Conservation (phyloP, 2,888 invertebrate species). For the Sericinus montela region DNA sequence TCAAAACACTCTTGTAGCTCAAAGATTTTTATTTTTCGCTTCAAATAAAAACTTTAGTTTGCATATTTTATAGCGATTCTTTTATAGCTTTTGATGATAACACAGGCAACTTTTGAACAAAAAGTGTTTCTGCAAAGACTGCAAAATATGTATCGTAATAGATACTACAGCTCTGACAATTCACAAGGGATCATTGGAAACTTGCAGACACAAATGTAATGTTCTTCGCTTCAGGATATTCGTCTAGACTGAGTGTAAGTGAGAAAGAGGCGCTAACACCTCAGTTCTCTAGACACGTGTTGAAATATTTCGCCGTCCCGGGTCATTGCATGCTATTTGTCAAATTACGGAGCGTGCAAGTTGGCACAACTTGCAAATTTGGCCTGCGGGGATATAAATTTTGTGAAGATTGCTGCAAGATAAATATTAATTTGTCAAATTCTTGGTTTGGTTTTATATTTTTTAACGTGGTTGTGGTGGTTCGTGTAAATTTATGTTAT, state of each 20-base stretch:
- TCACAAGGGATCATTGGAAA: not conserved
- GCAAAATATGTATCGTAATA: not conserved
- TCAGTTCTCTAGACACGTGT: constrained; percentile 31
- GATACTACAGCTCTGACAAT: not conserved
- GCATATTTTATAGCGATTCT: no score
- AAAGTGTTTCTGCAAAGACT: not conserved
- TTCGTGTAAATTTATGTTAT: no score
- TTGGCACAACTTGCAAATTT: constrained; percentile 26
- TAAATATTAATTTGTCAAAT: constrained; percentile 16
- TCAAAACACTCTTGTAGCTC: no score
- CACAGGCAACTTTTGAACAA: no score
- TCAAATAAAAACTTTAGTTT: no score
- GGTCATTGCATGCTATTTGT: constrained; percentile 37
- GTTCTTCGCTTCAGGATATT: constrained; percentile 39
- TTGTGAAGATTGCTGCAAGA: constrained; percentile 8
- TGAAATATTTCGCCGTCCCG: constrained; percentile 29
- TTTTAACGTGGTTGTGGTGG: no score
- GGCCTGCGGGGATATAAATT: constrained; percentile 11
- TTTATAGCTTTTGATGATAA: no score
- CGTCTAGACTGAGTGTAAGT: constrained; percentile 48
- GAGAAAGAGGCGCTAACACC: constrained; percentile 32
- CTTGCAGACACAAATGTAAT: constrained; percentile 14
- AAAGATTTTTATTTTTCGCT: no score
- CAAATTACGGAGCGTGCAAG: constrained; percentile 28
- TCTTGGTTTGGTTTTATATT: no score